phyloP scores from a whole-genome alignment of 2,113 vertebrate genomes.

The Sialia sialis region DNA sequence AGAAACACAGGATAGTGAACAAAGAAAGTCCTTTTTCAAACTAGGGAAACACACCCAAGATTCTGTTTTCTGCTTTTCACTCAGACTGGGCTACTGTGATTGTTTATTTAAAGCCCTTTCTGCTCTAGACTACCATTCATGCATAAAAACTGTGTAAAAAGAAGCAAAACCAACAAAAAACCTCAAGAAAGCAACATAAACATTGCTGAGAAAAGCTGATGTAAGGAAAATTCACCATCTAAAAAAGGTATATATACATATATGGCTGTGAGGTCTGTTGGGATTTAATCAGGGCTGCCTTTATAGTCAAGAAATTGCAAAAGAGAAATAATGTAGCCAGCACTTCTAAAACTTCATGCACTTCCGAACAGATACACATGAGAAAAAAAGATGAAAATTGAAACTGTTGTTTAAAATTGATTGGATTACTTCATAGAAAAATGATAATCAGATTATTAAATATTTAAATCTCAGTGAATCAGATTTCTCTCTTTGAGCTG shows the following conservation, averaged over 20 bases:
- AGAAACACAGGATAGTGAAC: not conserved
- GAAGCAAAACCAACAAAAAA: not conserved
- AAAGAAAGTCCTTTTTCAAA: not conserved
- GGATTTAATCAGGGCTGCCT: not conserved
- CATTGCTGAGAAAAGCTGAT: not conserved
- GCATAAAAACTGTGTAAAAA: not conserved
- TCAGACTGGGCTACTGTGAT: not conserved
- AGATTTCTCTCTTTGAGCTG: not conserved
- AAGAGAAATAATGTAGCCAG: not conserved
- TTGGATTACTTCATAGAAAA: not conserved
- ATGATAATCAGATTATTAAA: not conserved
- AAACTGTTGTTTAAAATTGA: not conserved
- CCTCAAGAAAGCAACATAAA: not conserved
- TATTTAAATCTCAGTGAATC: not conserved
- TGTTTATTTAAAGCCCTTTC: not conserved
- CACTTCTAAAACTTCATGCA: not conserved
- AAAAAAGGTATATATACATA: not conserved
- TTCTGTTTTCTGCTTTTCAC: not conserved
- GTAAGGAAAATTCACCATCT: not conserved
- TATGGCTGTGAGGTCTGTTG: not conserved
- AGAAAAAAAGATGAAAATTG: not conserved
- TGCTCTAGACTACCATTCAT: not conserved
- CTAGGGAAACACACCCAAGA: not conserved
- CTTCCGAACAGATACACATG: not conserved
- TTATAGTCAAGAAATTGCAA: not conserved